Evolutionary conservation across 2,797 vertebrate species (phyloP).

Genomic region (Micromesistius poutassou): DNA sequence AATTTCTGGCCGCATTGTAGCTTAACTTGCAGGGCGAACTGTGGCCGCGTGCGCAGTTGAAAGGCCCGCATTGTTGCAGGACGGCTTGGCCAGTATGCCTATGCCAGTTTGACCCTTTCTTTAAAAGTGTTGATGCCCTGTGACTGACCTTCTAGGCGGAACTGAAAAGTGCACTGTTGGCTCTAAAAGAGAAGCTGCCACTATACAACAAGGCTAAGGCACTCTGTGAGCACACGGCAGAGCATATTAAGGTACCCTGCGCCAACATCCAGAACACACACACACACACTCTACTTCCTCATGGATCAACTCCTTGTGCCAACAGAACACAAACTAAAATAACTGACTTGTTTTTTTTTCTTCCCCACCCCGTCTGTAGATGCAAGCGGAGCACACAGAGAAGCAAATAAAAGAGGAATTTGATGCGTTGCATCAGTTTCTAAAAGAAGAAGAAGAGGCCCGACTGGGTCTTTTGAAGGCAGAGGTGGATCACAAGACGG

Average conservation of each 20-base stretch:
- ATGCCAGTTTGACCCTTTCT: slow-evolving; percentile 43
- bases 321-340: not conserved
- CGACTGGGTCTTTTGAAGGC: slow-evolving; percentile 62
- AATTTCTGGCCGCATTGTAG: slow-evolving; percentile 24
- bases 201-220: slow-evolving; percentile 62
- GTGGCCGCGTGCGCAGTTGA: slow-evolving; percentile 48
- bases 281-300: not conserved
- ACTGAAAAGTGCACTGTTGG: slow-evolving; percentile 70
- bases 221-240: slow-evolving; percentile 66
- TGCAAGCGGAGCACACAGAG: slow-evolving; percentile 69
- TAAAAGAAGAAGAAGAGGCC: slow-evolving; percentile 71
- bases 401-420: slow-evolving; percentile 73
- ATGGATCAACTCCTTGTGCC: not conserved
- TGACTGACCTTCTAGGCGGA: slow-evolving; percentile 69
- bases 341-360: not conserved
- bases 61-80: slow-evolving; percentile 34
- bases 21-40: slow-evolving; percentile 38
- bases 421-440: slow-evolving; percentile 66
- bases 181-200: slow-evolving; percentile 74
- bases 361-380: slow-evolving; percentile 48
- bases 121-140: slow-evolving; percentile 40
- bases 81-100: slow-evolving; percentile 35
- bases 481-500: slow-evolving; percentile 68
- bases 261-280: not conserved
- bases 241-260: slow-evolving; percentile 73